A percentile compares a stretch with the other conserved stretches of the same genome.
phyloP scores from a whole-genome alignment of 1,140 invertebrate genomes.

The Ceratitis capitata region DNA sequence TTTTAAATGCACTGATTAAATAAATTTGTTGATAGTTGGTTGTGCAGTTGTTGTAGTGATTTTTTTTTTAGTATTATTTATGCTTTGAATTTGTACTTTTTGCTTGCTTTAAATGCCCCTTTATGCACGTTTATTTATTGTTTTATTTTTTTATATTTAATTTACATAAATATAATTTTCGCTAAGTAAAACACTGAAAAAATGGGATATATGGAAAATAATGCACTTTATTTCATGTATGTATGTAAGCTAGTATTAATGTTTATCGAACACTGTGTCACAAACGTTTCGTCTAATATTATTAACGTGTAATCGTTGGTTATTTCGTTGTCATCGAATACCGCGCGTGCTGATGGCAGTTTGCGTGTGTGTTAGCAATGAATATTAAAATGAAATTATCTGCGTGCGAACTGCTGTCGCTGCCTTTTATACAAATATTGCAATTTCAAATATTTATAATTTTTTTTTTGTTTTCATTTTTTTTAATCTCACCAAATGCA shows the following conservation, averaged over 20 bases:
- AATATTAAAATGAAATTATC: constrained; percentile 24
- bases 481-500: constrained; percentile 30
- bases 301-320: not conserved
- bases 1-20: not conserved
- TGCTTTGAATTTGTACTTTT: constrained; percentile 1
- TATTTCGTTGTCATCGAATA: not conserved
- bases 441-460: constrained; percentile 9
- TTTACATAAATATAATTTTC: not conserved
- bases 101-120: not conserved
- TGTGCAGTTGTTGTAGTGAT: not conserved
- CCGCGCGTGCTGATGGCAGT: not conserved
- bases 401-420: not conserved
- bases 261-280: constrained; percentile 13
- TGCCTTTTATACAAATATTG: constrained; percentile 28
- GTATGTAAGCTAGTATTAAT: not conserved
- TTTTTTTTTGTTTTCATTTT: not conserved
- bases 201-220: not conserved
- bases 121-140: not conserved
- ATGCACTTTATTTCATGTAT: not conserved
- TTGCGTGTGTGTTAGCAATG: constrained; percentile 1
- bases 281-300: not conserved
- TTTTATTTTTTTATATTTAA: not conserved
- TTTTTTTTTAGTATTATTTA: not conserved
- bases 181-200: not conserved
- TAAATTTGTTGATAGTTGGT: not conserved